These are phyloP conservation scores for Flexamia atlantica DNA, from an alignment of 2,888 invertebrate genomes.

Conservation along the genomic window DNA sequence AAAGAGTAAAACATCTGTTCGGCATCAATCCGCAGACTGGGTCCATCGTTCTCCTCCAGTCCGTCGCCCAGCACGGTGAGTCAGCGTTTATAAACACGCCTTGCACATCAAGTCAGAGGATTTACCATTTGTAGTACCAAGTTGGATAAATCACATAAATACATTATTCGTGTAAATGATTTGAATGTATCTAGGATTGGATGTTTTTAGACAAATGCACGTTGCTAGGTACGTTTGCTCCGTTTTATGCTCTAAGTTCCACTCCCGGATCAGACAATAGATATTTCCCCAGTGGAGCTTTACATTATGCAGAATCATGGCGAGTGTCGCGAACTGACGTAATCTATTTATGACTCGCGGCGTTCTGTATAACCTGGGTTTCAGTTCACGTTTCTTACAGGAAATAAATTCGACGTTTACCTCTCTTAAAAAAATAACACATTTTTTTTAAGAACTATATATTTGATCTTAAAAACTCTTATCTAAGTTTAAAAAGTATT, in stretches of 20 bases:
- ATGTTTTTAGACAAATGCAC: not conserved
- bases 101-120: too few species aligned
- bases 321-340: not conserved
- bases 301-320: constrained; percentile 31
- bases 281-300: constrained; percentile 4
- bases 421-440: too few species aligned
- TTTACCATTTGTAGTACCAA: too few species aligned
- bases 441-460: too few species aligned
- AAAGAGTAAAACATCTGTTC: constrained; percentile 56
- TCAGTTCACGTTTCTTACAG: not conserved
- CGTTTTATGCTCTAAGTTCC: constrained; percentile 4
- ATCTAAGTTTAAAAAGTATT: too few species aligned
- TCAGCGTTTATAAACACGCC: not conserved
- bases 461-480: too few species aligned
- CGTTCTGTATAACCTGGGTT: not conserved
- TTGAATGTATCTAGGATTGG: not conserved
- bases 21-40: constrained; percentile 58
- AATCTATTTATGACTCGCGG: constrained; percentile 5
- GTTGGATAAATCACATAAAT: too few species aligned
- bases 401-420: too few species aligned
- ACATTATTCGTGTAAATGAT: too few species aligned
- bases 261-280: constrained; percentile 3
- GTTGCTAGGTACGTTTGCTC: not conserved
- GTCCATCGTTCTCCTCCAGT: constrained; percentile 49
- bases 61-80: constrained; percentile 38